Evolutionary conservation across 2,888 invertebrate species (phyloP).

Genomic region (Lasius platythorax): DNA sequence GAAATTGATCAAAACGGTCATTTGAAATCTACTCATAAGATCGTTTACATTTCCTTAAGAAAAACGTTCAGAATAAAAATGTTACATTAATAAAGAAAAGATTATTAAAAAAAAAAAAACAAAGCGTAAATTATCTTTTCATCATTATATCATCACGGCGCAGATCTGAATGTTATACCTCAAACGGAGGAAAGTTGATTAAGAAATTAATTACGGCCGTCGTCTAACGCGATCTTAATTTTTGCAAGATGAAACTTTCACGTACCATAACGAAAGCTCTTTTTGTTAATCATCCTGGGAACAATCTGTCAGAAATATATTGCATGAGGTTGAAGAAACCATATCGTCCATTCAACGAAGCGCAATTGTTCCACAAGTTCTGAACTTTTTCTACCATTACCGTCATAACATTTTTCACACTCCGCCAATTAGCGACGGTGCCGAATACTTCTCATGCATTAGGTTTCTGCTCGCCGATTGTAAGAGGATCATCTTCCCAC

Average conservation of each 20-base stretch:
- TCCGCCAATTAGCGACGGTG: conserved; percentile 69
- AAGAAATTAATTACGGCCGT: conserved; percentile 17
- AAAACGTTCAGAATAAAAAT: not conserved
- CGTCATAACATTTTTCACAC: conserved; percentile 62
- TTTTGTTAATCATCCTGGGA: conserved; percentile 42
- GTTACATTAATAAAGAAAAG: not conserved
- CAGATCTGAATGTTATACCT: not conserved
- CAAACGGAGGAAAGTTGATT: not conserved
- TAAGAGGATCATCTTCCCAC: conserved; percentile 70
- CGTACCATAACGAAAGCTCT: not conserved
- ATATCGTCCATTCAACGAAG: conserved; percentile 26
- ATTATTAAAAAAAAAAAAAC: not conserved
- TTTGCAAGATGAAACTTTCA: conserved; percentile 13
- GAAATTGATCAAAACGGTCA: conserved; percentile 11
- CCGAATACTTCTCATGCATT: conserved; percentile 69
- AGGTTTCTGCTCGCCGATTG: conserved; percentile 65
- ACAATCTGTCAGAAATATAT: conserved; percentile 26
- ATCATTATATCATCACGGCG: not conserved
- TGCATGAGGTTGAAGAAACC: conserved; percentile 25
- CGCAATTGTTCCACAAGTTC: conserved; percentile 57
- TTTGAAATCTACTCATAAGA: not conserved
- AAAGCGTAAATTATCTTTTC: not conserved
- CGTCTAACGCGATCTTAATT: not conserved
- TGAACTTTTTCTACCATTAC: conserved; percentile 59
- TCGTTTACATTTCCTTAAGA: not conserved